Conservation (phyloP, 2,113 vertebrate genomes). For the Melospiza melodia region DNA sequence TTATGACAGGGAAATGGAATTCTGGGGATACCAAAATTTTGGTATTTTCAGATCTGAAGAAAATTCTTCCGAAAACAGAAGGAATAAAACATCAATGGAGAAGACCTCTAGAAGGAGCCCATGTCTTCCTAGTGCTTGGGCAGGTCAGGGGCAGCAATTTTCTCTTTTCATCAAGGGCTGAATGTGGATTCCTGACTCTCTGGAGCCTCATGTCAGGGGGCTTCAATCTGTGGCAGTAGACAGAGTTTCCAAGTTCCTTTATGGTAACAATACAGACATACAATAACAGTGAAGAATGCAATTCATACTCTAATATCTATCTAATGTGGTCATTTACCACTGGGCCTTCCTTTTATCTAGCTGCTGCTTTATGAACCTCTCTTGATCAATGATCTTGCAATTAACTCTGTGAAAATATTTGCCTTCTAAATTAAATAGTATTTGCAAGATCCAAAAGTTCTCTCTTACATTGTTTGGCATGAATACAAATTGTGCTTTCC, state of each 20-base stretch:
- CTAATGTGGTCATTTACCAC: conserved; percentile 42
- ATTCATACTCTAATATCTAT: conserved; percentile 16
- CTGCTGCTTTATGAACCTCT: conserved; percentile 48
- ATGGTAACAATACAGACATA: neutral
- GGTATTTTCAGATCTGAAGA: neutral
- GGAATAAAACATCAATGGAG: neutral
- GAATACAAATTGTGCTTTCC: neutral
- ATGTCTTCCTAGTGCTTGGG: neutral
- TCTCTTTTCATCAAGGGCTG: neutral
- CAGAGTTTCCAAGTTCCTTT: conserved; percentile 11
- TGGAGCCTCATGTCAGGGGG: neutral
- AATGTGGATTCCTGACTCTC: neutral
- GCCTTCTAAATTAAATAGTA: conserved; percentile 34
- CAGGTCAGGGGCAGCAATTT: neutral
- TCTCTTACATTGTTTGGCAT: conserved; percentile 28
- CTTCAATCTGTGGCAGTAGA: neutral
- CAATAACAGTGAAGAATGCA: conserved; percentile 30
- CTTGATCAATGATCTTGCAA: conserved; percentile 52
- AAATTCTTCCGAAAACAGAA: neutral
- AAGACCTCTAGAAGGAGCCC: neutral
- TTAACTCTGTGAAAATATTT: conserved; percentile 47
- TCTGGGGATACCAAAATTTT: neutral
- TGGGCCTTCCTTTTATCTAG: conserved; percentile 58
- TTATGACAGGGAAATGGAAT: neutral
- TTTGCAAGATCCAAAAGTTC: neutral